Percentiles rank a stretch among this genome's conserved stretches.
Evolutionary conservation across 2,888 invertebrate species (phyloP).

Genomic region (Hipparchia sbordonii): DNA sequence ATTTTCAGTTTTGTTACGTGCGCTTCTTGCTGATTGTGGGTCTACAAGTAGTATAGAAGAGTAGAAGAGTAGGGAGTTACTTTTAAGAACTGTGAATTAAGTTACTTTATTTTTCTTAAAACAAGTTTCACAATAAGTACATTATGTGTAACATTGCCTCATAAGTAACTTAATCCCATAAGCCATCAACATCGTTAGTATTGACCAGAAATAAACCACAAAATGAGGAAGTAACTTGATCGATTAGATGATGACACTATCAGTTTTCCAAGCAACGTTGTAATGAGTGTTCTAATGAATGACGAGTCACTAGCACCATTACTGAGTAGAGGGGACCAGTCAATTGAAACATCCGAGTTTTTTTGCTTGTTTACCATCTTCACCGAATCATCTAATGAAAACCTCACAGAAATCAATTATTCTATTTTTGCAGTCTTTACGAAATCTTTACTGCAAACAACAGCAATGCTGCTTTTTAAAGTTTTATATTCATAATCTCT

Average conservation of each 20-base stretch:
- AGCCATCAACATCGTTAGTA: conserved; percentile 34
- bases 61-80: too few species aligned
- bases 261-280: conserved; percentile 5
- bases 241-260: conserved; percentile 24
- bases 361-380: not conserved
- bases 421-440: not conserved
- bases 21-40: too few species aligned
- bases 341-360: not conserved
- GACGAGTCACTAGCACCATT: not conserved
- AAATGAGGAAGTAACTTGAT: conserved; percentile 56
- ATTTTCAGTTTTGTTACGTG: too few species aligned
- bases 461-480: not conserved
- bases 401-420: not conserved
- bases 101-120: not conserved
- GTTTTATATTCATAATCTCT: not conserved
- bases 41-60: too few species aligned
- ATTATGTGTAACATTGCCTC: conserved; percentile 24
- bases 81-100: too few species aligned
- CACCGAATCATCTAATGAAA: not conserved
- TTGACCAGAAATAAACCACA: conserved; percentile 50
- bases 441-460: not conserved
- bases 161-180: conserved; percentile 29
- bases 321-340: conserved; percentile 5
- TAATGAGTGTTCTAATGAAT: conserved; percentile 5
- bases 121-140: not conserved